Percentiles rank a stretch among this genome's conserved stretches.
Evolutionary conservation across 2,797 vertebrate genomes (phyloP).

Genomic region (Trachurus trachurus): DNA sequence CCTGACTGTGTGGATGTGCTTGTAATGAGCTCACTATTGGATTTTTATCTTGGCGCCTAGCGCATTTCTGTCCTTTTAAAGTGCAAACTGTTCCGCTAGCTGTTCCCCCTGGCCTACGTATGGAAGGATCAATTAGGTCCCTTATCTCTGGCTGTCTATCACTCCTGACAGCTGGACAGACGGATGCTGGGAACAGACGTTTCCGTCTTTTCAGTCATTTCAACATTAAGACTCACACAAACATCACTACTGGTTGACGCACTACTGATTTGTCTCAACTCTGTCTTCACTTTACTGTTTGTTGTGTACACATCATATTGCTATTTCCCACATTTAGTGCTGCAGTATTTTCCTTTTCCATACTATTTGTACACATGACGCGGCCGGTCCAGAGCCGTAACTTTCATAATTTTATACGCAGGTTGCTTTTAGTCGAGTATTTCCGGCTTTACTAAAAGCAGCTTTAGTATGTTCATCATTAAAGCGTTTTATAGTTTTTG

Average conservation of each 20-base stretch:
- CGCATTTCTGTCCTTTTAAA: slow-evolving; percentile 80
- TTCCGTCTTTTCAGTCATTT: slow-evolving; percentile 40
- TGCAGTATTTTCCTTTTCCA: background rate
- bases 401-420: slow-evolving; percentile 5
- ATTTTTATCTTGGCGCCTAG: slow-evolving; percentile 76
- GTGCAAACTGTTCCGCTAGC: slow-evolving; percentile 64
- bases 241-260: background rate
- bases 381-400: background rate
- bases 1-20: slow-evolving; percentile 67
- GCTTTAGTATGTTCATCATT: slow-evolving; percentile 8
- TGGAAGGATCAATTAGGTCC: slow-evolving; percentile 62
- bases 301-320: background rate
- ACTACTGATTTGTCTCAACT: background rate
- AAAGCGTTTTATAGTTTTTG: slow-evolving; percentile 42
- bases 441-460: slow-evolving; percentile 26
- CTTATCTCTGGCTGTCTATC: slow-evolving; percentile 44
- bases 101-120: slow-evolving; percentile 41
- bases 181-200: slow-evolving; percentile 47
- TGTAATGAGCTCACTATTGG: slow-evolving; percentile 74
- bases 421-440: slow-evolving; percentile 46
- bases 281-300: background rate
- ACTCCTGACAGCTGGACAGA: slow-evolving; percentile 9
- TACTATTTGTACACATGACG: background rate
- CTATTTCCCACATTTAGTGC: background rate
- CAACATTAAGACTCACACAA: background rate